phyloP scores from a whole-genome alignment of 2,113 vertebrate genomes.

The Noctilio leporinus region DNA sequence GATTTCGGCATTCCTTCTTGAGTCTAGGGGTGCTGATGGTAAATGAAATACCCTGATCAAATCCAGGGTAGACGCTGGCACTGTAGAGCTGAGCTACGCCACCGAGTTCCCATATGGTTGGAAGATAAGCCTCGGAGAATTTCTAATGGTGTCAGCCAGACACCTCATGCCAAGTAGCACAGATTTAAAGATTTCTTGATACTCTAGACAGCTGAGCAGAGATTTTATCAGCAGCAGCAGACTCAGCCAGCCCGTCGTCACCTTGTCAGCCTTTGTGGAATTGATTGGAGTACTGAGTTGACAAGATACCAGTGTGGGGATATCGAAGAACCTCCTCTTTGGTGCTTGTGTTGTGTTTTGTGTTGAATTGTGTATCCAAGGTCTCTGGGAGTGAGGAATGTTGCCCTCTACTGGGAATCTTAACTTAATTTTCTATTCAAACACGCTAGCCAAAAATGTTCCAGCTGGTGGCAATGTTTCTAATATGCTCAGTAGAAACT shows the following conservation, averaged over 20 bases:
- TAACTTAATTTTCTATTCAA: not conserved
- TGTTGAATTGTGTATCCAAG: not conserved
- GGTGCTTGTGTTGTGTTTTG: not conserved
- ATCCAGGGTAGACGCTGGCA: not conserved
- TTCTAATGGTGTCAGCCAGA: constrained; percentile 28
- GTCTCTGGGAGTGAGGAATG: constrained; percentile 20
- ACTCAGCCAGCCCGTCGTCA: not conserved
- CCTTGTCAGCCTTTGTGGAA: constrained; percentile 41
- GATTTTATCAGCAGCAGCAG: constrained; percentile 47
- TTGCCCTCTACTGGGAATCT: constrained; percentile 61
- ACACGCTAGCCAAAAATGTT: not conserved
- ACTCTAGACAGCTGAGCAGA: constrained; percentile 67
- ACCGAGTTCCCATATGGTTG: constrained; percentile 45
- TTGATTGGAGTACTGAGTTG: constrained; percentile 12
- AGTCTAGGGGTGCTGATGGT: not conserved
- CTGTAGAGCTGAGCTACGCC: not conserved
- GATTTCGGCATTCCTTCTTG: not conserved
- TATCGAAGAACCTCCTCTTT: not conserved
- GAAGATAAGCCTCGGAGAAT: constrained; percentile 45
- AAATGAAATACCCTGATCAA: not conserved
- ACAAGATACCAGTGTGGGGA: constrained; percentile 9
- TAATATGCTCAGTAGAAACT: not conserved
- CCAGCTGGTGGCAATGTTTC: not conserved
- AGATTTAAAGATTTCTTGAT: constrained; percentile 72
- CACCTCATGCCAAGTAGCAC: constrained; percentile 52